These are phyloP conservation scores for Bursaphelenchus okinawaensis DNA, from an alignment of 2,888 invertebrate genomes.

Conservation along the genomic window DNA sequence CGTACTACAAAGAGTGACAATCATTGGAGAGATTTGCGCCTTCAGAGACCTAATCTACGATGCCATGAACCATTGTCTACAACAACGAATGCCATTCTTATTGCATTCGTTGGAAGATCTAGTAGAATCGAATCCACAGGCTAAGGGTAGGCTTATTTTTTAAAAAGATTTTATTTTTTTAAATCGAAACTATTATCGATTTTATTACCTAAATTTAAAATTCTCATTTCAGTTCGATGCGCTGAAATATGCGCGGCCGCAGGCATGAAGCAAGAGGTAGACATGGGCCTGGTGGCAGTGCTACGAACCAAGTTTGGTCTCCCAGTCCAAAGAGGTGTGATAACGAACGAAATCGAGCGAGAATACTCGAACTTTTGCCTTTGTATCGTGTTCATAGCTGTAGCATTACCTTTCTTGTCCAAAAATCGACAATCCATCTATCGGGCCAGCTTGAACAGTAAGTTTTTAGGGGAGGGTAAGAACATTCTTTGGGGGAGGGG, in stretches of 20 bases:
- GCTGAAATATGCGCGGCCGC: conserved; percentile 92
- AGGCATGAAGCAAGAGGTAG: conserved; percentile 85
- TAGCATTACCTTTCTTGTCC: conserved; percentile 35
- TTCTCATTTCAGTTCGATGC: conserved; percentile 3
- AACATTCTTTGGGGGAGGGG: no score
- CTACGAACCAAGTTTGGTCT: conserved; percentile 65
- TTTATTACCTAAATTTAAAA: not conserved
- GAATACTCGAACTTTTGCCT: conserved; percentile 72
- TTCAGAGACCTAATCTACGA: conserved; percentile 89
- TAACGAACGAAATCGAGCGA: conserved; percentile 29
- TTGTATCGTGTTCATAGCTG: conserved; percentile 85
- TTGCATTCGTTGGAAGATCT: conserved; percentile 75
- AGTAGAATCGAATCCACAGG: conserved; percentile 9
- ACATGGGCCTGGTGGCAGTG: conserved; percentile 85
- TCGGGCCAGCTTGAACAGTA: conserved; percentile 18
- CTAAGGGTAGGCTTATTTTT: not conserved
- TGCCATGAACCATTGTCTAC: conserved; percentile 84
- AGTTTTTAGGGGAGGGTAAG: no score
- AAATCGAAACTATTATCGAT: not conserved
- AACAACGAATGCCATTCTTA: conserved; percentile 88
- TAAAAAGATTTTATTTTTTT: not conserved
- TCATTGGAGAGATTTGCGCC: conserved; percentile 91
- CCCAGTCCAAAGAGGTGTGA: not conserved
- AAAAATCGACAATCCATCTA: conserved; percentile 23
- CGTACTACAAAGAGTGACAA: conserved; percentile 90